These are phyloP conservation scores for Drosophila sechellia DNA, from an alignment of 1,140 invertebrate species.

Conservation along the genomic window DNA sequence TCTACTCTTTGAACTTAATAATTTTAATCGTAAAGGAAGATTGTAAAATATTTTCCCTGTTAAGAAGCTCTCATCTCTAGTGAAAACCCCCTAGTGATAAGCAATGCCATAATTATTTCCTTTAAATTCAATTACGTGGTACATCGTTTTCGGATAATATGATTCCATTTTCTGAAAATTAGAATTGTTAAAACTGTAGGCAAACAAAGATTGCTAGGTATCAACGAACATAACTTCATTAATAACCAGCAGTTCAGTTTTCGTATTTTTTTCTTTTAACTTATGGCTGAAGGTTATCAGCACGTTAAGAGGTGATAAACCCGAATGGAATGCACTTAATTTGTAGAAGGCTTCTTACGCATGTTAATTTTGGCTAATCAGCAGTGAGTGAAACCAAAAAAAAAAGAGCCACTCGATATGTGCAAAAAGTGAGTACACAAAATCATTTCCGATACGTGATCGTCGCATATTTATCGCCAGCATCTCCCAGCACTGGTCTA, in stretches of 20 bases:
- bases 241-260: slow-evolving; percentile 37
- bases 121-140: slow-evolving; percentile 74
- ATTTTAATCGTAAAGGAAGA: no score
- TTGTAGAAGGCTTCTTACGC: slow-evolving; percentile 55
- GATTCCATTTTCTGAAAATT: slow-evolving; percentile 69
- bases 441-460: slow-evolving; percentile 71
- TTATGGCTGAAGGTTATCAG: slow-evolving; percentile 36
- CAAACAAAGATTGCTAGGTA: slow-evolving; percentile 48
- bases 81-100: slow-evolving; percentile 9
- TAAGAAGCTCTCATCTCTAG: slow-evolving; percentile 1
- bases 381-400: neutral
- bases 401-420: neutral
- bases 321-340: slow-evolving; percentile 53
- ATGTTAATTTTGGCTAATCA: slow-evolving; percentile 55
- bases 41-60: no score
- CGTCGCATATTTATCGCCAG: slow-evolving; percentile 77
- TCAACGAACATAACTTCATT: slow-evolving; percentile 71
- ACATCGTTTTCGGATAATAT: slow-evolving; percentile 41
- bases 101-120: slow-evolving; percentile 64
- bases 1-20: no score
- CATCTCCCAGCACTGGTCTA: slow-evolving; percentile 51
- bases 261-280: neutral
- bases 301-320: slow-evolving; percentile 64
- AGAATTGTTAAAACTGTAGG: slow-evolving; percentile 73
- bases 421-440: slow-evolving; percentile 14